Evolutionary conservation across 2,888 invertebrate genomes (phyloP).

Genomic region (Thumatha senex): DNA sequence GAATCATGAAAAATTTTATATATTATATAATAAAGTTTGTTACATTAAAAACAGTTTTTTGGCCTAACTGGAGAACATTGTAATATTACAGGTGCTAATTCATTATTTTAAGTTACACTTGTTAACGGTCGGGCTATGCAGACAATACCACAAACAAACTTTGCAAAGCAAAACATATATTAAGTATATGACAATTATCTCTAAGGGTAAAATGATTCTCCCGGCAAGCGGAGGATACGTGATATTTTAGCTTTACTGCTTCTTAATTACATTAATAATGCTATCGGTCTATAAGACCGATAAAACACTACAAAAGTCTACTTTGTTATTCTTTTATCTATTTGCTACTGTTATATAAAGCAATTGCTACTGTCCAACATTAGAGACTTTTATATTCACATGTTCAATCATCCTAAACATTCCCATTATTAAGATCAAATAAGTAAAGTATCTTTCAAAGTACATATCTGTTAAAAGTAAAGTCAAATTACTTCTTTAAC

Average conservation of each 20-base stretch:
- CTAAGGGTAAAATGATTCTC: slow-evolving; percentile 62
- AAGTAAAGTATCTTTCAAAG: slow-evolving; percentile 61
- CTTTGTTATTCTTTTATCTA: slow-evolving; percentile 22
- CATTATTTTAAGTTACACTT: slow-evolving; percentile 38
- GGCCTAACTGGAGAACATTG: slow-evolving; percentile 37
- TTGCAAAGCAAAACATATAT: slow-evolving; percentile 73
- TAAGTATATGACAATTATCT: slow-evolving; percentile 41
- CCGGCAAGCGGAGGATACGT: slow-evolving; percentile 64
- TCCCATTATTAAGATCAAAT: slow-evolving; percentile 33
- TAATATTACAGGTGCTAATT: slow-evolving; percentile 46
- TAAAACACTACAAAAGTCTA: slow-evolving; percentile 37
- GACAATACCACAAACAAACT: slow-evolving; percentile 67
- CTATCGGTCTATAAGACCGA: slow-evolving; percentile 67
- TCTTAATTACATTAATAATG: slow-evolving; percentile 61
- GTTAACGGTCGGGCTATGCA: slow-evolving; percentile 58
- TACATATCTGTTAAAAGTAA: slow-evolving; percentile 72
- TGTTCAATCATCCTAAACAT: slow-evolving; percentile 21
- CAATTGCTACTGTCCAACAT: slow-evolving; percentile 13
- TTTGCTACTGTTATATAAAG: slow-evolving; percentile 18
- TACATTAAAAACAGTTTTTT: slow-evolving; percentile 8
- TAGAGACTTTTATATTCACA: slow-evolving; percentile 17
- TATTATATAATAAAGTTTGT: background rate
- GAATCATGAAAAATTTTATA: background rate
- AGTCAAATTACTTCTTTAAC: slow-evolving; percentile 59
- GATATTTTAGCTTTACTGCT: slow-evolving; percentile 82